A percentile compares a stretch with the other conserved stretches of the same genome.
Conservation (phyloP, 2,888 invertebrate species). For the Aleiodes testaceus region DNA sequence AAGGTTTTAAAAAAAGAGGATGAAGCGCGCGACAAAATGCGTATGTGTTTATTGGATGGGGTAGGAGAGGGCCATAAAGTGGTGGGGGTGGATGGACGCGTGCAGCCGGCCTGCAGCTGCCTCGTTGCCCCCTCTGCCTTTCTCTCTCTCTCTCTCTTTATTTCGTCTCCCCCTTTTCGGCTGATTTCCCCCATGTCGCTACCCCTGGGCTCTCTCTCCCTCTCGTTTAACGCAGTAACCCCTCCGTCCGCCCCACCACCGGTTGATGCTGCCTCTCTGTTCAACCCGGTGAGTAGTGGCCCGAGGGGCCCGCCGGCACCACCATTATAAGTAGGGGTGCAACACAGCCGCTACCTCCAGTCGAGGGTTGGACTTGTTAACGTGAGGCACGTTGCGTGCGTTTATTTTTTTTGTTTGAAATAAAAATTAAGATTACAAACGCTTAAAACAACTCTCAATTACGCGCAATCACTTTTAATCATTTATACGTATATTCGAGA, state of each 20-base stretch:
- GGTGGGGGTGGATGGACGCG: slow-evolving; percentile 71
- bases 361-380: slow-evolving; percentile 69
- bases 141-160: slow-evolving; percentile 6
- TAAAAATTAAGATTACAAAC: neutral
- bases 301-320: slow-evolving; percentile 72
- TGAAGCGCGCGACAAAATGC: slow-evolving; percentile 22
- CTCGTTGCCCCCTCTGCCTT: slow-evolving; percentile 62
- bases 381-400: slow-evolving; percentile 39
- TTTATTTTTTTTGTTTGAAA: neutral
- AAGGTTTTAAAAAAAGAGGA: slow-evolving; percentile 14
- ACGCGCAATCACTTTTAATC: too few relatives aligned
- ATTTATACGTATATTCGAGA: slow-evolving; percentile 32
- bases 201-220: slow-evolving; percentile 19
- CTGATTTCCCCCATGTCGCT: slow-evolving; percentile 9
- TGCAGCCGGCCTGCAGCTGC: slow-evolving; percentile 73
- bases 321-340: slow-evolving; percentile 73
- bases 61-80: slow-evolving; percentile 62
- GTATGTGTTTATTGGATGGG: slow-evolving; percentile 35
- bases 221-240: neutral
- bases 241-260: slow-evolving; percentile 20
- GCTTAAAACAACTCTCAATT: too few relatives aligned
- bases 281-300: slow-evolving; percentile 32
- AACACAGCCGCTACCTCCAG: slow-evolving; percentile 67
- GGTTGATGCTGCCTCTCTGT: slow-evolving; percentile 10
- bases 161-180: slow-evolving; percentile 1